Percentiles rank a stretch among this genome's conserved stretches.
phyloP scores from a whole-genome alignment of 2,797 vertebrate species.

The Fistularia tabacaria region DNA sequence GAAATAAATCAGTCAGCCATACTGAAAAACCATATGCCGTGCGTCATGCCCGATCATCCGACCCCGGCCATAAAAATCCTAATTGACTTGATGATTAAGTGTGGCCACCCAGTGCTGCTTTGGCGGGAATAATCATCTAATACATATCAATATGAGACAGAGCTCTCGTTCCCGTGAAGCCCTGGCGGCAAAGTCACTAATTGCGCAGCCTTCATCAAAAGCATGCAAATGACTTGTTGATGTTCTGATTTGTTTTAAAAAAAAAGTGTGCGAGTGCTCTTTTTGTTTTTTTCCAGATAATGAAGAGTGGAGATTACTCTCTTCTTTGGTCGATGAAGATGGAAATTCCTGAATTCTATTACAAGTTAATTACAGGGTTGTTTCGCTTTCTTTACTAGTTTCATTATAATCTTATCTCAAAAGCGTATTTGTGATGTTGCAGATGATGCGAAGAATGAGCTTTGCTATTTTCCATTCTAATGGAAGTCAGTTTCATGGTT shows the following conservation, averaged over 20 bases:
- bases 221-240: conserved; percentile 50
- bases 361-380: conserved; percentile 4
- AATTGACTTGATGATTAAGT: conserved; percentile 39
- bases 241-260: conserved; percentile 51
- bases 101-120: no score
- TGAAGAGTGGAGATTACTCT: conserved; percentile 29
- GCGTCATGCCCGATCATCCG: conserved; percentile 12
- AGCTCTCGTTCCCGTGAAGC: conserved; percentile 27
- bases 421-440: no score
- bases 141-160: conserved; percentile 49
- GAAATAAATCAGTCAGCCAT: conserved; percentile 11
- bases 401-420: no score
- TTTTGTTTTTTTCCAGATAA: conserved; percentile 21
- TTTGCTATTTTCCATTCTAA: no score
- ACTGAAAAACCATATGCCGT: conserved; percentile 17
- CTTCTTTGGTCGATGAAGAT: background rate
- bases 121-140: no score
- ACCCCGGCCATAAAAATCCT: conserved; percentile 30
- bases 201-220: conserved; percentile 40
- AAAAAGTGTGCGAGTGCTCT: no score
- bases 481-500: no score
- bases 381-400: conserved; percentile 3
- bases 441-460: no score
- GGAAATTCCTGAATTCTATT: background rate
- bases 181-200: conserved; percentile 42